Percentiles rank a stretch among this genome's conserved stretches.
phyloP scores from a whole-genome alignment of 37 sponge, comb jelly and placozoan genomes.

The Ianthella basta region DNA sequence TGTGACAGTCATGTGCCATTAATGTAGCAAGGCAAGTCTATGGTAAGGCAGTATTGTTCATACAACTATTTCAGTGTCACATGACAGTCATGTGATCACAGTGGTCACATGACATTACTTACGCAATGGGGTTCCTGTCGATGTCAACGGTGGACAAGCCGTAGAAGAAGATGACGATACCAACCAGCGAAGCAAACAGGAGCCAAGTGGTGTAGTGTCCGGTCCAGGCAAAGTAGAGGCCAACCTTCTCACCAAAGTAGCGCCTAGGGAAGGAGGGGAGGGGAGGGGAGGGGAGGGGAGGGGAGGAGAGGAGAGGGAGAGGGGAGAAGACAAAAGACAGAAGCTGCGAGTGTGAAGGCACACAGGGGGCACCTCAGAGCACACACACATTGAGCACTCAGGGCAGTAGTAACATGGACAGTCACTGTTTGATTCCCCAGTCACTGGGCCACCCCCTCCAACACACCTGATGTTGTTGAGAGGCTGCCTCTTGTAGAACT shows the following conservation, averaged over 20 bases:
- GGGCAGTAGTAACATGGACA: too few species aligned
- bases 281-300: too few species aligned
- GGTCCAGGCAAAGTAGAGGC: conserved; percentile 95
- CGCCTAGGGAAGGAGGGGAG: conserved; percentile 38
- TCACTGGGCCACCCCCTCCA: too few species aligned
- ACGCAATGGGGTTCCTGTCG: conserved; percentile 79
- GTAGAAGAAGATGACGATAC: conserved; percentile 79
- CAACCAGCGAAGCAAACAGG: conserved; percentile 77
- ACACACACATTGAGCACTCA: too few species aligned
- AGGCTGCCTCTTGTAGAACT: conserved; percentile 84
- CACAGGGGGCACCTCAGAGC: too few species aligned
- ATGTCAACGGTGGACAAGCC: conserved; percentile 78
- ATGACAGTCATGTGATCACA: background rate
- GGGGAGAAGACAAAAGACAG: too few species aligned
- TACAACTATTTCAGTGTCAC: too few species aligned
- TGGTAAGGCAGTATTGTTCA: too few species aligned
- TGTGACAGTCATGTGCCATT: background rate
- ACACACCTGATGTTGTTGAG: conserved; percentile 74
- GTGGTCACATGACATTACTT: conserved; percentile 21
- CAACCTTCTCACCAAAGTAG: conserved; percentile 99
- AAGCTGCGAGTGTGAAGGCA: too few species aligned
- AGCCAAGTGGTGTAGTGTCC: conserved; percentile 96
- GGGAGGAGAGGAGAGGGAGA: too few species aligned
- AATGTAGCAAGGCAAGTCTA: background rate
- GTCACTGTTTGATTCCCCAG: too few species aligned